phyloP scores from a whole-genome alignment of 2,113 vertebrate genomes.

The Octodon degus region DNA sequence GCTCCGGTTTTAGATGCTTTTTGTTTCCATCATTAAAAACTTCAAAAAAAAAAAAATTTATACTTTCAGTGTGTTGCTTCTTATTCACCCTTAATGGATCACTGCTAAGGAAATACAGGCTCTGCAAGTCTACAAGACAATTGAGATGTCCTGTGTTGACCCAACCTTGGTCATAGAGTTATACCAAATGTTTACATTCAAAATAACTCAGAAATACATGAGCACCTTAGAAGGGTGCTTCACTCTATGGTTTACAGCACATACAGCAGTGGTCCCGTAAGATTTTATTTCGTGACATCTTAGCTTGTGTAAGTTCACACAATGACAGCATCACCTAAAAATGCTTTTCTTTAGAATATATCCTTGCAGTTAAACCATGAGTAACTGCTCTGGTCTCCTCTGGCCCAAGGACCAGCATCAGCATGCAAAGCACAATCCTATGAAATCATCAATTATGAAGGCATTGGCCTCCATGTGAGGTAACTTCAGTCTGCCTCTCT shows the following conservation, averaged over 20 bases:
- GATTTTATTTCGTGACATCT: background rate
- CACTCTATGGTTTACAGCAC: background rate
- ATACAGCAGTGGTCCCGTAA: background rate
- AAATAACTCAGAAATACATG: background rate
- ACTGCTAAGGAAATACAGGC: background rate
- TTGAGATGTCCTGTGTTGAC: background rate
- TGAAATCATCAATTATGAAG: conserved; percentile 38
- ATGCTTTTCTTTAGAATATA: background rate
- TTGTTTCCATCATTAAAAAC: too few species aligned
- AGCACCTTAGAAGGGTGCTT: background rate
- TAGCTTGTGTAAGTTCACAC: background rate
- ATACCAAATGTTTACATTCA: background rate
- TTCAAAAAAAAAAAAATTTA: background rate
- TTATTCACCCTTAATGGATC: background rate
- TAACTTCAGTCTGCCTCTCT: background rate
- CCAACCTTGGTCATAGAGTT: background rate
- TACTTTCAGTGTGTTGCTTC: background rate
- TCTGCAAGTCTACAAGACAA: background rate
- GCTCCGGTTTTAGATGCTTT: too few species aligned
- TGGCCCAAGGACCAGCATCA: background rate
- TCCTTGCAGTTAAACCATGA: too few species aligned
- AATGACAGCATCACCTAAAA: background rate
- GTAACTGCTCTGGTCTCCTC: background rate
- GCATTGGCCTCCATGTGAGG: background rate
- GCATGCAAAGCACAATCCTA: conserved; percentile 17